Conservation (phyloP, 2,113 vertebrate genomes). For the Gambusia holbrooki region DNA sequence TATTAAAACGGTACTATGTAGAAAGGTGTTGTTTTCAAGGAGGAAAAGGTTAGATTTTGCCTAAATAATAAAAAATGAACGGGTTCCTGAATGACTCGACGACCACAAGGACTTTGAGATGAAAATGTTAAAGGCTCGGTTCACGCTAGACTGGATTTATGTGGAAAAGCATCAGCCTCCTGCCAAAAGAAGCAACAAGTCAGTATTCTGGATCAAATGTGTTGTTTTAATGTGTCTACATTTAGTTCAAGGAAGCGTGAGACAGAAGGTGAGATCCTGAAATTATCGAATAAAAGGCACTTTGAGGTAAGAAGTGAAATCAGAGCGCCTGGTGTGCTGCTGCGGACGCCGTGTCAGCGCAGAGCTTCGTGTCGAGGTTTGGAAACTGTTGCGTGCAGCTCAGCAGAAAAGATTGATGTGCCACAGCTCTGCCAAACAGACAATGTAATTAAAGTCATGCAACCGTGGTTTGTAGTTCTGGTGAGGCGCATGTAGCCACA, state of each 20-base stretch:
- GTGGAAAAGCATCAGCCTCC: too few species aligned
- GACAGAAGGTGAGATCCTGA: constrained; percentile 1
- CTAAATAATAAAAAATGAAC: too few species aligned
- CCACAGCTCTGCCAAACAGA: constrained; percentile 59
- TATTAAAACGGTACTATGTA: neutral
- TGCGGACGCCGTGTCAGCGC: constrained; percentile 22
- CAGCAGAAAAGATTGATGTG: constrained; percentile 71
- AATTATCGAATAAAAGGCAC: constrained; percentile 12
- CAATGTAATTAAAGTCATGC: constrained; percentile 70
- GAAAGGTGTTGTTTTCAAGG: neutral
- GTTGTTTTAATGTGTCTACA: neutral
- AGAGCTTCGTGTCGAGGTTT: constrained; percentile 46
- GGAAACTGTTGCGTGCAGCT: constrained; percentile 49
- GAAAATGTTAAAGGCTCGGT: too few species aligned
- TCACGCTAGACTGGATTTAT: too few species aligned
- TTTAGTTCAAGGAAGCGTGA: neutral
- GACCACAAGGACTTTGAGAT: too few species aligned
- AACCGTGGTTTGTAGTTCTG: constrained; percentile 49
- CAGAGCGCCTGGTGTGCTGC: constrained; percentile 11
- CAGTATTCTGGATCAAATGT: neutral
- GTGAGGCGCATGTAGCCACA: constrained; percentile 29
- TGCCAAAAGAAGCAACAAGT: too few species aligned
- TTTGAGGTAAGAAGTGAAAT: constrained; percentile 1
- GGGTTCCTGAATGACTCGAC: too few species aligned
- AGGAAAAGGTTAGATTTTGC: neutral